Conservation (phyloP, 2,113 vertebrate species). For the Melanotaenia duboulayi region DNA sequence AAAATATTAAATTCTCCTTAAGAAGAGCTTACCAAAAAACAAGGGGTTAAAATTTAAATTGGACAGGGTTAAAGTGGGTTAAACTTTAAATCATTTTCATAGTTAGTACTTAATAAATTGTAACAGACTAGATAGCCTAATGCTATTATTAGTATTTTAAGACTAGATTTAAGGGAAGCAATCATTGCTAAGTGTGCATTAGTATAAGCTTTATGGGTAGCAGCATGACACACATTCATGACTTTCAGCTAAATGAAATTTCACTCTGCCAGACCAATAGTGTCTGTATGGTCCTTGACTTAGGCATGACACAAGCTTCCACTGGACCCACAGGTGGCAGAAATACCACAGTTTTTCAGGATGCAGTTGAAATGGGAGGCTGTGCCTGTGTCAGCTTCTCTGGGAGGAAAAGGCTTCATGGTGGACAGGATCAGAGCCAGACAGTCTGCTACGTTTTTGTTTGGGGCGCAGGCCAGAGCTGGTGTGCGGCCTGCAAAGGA, state of each 20-base stretch:
- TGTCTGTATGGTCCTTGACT: constrained; percentile 78
- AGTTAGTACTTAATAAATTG: constrained; percentile 43
- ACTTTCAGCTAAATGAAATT: constrained; percentile 21
- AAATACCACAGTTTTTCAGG: constrained; percentile 92
- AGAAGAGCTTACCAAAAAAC: background rate
- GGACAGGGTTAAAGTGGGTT: constrained; percentile 16
- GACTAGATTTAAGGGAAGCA: constrained; percentile 43
- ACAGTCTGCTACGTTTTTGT: constrained; percentile 97
- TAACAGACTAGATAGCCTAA: constrained; percentile 12
- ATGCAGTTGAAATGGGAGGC: constrained; percentile 89
- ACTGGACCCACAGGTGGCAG: constrained; percentile 81
- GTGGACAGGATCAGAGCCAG: constrained; percentile 98
- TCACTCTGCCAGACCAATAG: constrained; percentile 86
- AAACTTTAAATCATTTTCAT: constrained; percentile 36
- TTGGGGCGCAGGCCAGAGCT: constrained; percentile 95
- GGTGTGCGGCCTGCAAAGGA: constrained; percentile 88
- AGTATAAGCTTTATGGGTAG: constrained; percentile 5
- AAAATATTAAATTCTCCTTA: background rate
- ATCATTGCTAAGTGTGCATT: constrained; percentile 18
- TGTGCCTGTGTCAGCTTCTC: constrained; percentile 83
- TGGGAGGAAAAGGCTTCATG: constrained; percentile 97
- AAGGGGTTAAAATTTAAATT: constrained; percentile 18
- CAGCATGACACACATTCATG: constrained; percentile 9
- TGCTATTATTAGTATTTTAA: constrained; percentile 44
- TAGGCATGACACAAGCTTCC: constrained; percentile 86